These are phyloP conservation scores for Zygothrica quintamaculata DNA, from an alignment of 2,888 invertebrate species.

Conservation along the genomic window DNA sequence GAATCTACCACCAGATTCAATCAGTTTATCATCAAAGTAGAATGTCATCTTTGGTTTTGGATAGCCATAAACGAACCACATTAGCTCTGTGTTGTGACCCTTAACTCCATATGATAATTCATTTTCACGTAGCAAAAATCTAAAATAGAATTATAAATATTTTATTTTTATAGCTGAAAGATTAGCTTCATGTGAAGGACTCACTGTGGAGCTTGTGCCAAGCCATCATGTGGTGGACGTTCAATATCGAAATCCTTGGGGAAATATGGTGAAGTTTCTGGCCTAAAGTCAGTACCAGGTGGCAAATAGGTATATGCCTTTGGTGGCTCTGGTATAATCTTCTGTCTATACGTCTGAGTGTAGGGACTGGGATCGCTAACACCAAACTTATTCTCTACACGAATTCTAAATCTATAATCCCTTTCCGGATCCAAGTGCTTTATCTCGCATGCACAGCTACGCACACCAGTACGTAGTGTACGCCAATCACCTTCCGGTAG, in stretches of 20 bases:
- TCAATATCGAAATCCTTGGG: slow-evolving; percentile 97
- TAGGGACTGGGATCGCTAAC: slow-evolving; percentile 98
- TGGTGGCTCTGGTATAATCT: slow-evolving; percentile 91
- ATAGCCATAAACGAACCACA: slow-evolving; percentile 98
- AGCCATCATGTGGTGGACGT: slow-evolving; percentile 92
- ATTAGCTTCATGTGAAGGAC: slow-evolving; percentile 10
- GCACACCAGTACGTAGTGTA: slow-evolving; percentile 92
- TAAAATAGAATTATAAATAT: slow-evolving; percentile 29
- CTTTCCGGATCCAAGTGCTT: slow-evolving; percentile 95
- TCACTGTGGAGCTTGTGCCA: slow-evolving; percentile 91
- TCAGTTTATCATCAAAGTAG: slow-evolving; percentile 92
- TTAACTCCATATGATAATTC: slow-evolving; percentile 96
- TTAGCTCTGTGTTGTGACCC: slow-evolving; percentile 94
- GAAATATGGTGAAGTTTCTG: slow-evolving; percentile 94
- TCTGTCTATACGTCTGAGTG: slow-evolving; percentile 91
- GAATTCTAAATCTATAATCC: slow-evolving; percentile 97
- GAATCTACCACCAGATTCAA: slow-evolving; percentile 93
- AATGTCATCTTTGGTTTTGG: slow-evolving; percentile 97
- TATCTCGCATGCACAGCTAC: slow-evolving; percentile 95
- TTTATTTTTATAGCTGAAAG: background rate
- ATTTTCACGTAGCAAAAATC: slow-evolving; percentile 94
- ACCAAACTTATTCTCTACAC: slow-evolving; percentile 98
- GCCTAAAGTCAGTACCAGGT: slow-evolving; percentile 92
- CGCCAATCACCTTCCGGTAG: slow-evolving; percentile 97
- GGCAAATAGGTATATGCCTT: slow-evolving; percentile 92